A percentile compares a stretch with the other conserved stretches of the same genome.
phyloP scores from a whole-genome alignment of 2,113 vertebrate genomes.

The Macquaria ambigua region DNA sequence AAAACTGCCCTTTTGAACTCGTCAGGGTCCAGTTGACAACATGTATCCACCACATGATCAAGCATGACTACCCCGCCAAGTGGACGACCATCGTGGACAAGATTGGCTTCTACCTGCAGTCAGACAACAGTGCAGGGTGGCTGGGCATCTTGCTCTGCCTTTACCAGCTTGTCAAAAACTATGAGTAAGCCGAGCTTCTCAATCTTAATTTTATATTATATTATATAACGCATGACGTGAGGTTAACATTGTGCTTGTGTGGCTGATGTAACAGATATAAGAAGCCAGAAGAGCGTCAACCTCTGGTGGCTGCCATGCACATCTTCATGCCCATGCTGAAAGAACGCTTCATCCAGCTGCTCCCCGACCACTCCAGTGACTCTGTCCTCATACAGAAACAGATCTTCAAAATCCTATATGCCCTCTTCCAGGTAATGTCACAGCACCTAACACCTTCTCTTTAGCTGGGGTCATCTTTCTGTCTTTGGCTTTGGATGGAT shows the following conservation, averaged over 20 bases:
- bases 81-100: constrained; percentile 99
- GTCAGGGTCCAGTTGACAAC: constrained; percentile 97
- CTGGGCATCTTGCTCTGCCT: constrained; percentile 98
- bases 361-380: constrained; percentile 93
- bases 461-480: neutral
- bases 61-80: constrained; percentile 96
- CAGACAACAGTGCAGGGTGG: constrained; percentile 95
- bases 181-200: constrained; percentile 89
- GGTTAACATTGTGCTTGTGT: neutral
- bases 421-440: constrained; percentile 94
- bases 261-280: constrained; percentile 89
- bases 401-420: constrained; percentile 99
- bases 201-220: neutral
- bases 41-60: constrained; percentile 99
- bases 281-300: constrained; percentile 96
- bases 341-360: constrained; percentile 95
- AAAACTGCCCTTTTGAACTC: neutral
- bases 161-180: constrained; percentile 99
- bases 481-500: neutral
- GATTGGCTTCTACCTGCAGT: constrained; percentile 98
- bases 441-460: neutral
- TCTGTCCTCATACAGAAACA: constrained; percentile 99
- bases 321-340: constrained; percentile 98
- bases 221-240: neutral
- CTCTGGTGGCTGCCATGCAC: constrained; percentile 97